Evolutionary conservation across 1,140 invertebrate genomes (phyloP).

Genomic region (Acromyrmex echinatior): DNA sequence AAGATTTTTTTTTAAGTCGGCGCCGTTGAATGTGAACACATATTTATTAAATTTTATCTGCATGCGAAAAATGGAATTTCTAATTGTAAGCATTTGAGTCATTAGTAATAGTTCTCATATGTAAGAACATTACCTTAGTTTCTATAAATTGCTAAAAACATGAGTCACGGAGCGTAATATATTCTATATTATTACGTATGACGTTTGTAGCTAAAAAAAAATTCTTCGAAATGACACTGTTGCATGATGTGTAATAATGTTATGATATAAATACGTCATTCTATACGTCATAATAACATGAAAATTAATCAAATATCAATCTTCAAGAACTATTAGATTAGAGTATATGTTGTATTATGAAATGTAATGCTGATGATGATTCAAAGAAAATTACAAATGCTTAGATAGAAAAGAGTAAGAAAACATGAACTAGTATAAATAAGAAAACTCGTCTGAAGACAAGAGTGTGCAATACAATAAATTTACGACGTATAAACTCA

Average conservation of each 20-base stretch:
- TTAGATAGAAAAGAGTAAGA: too few species aligned
- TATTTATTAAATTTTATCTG: neutral
- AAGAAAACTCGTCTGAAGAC: too few species aligned
- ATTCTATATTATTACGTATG: neutral
- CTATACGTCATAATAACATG: neutral
- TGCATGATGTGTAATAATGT: neutral
- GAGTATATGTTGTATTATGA: too few species aligned
- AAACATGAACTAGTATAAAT: too few species aligned
- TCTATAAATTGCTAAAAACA: neutral
- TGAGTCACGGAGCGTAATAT: neutral
- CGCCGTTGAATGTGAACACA: too few species aligned
- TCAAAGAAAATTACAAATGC: too few species aligned
- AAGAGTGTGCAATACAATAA: too few species aligned
- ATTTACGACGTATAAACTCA: too few species aligned
- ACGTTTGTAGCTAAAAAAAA: slow-evolving; percentile 20
- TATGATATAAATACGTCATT: neutral
- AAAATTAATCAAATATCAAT: slow-evolving; percentile 14
- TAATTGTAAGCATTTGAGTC: neutral
- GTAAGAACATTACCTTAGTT: neutral
- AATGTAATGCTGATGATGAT: too few species aligned
- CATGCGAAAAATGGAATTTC: neutral
- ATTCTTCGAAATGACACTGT: slow-evolving; percentile 14
- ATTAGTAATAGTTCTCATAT: neutral
- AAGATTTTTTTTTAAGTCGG: too few species aligned
- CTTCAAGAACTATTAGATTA: neutral